A percentile compares a stretch with the other conserved stretches of the same genome.
Conservation (phyloP, 1,140 invertebrate genomes). For the Phymorhynchus buccinoides region DNA sequence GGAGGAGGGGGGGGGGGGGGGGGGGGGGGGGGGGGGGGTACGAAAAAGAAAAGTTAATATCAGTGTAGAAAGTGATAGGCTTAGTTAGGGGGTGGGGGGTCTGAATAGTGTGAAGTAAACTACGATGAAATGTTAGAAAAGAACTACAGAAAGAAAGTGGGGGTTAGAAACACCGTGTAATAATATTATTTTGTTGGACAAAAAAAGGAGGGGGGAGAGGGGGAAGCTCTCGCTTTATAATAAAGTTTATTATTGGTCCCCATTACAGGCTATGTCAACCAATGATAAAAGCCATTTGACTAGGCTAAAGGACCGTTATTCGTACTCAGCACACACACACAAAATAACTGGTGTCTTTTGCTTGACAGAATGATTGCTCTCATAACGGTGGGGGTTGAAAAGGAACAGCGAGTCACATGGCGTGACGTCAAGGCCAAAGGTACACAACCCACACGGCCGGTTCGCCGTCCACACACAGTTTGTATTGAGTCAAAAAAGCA, state of each 20-base stretch:
- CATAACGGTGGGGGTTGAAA: conserved; percentile 18
- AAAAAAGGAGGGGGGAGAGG: not conserved
- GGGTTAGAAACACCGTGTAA: no score
- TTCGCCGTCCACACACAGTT: not conserved
- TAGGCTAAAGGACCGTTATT: not conserved
- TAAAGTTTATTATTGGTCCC: not conserved
- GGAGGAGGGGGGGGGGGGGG: no score
- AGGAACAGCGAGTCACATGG: conserved; percentile 30
- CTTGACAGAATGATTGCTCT: not conserved
- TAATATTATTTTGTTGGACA: not conserved
- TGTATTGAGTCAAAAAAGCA: not conserved
- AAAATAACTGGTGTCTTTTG: not conserved
- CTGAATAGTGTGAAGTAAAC: no score
- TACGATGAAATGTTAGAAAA: no score
- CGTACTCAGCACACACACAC: no score
- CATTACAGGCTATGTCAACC: not conserved
- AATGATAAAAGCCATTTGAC: not conserved
- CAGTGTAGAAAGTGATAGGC: no score
- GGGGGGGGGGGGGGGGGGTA: no score
- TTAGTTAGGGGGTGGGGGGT: no score
- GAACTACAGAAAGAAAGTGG: no score
- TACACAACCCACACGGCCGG: conserved; percentile 26
- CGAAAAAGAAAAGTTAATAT: no score
- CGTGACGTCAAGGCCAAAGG: conserved; percentile 31
- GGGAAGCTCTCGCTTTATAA: no score